Evolutionary conservation across 2,888 invertebrate genomes (phyloP), one percentile per base, ranked within the genome.

Genomic region (Lathronympha strigana): DNA sequence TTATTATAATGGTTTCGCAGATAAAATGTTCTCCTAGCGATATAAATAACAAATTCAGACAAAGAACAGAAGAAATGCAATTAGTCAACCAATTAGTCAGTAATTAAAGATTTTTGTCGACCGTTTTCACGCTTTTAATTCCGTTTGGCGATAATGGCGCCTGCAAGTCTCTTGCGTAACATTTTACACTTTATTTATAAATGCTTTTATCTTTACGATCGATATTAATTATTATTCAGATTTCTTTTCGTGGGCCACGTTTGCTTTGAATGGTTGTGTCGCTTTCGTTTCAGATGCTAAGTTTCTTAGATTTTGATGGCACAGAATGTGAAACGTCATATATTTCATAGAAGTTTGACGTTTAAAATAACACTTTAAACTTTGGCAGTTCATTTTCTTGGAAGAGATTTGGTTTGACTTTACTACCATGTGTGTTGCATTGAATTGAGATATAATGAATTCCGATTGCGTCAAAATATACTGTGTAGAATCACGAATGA

Each of bases 51-150:
- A 6, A 25, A n/a, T 23, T n/a, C 47, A 69, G 64, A 62, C 66
- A 68, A 64, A 50, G 36, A n/a, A 58, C 17, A 51, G 47, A 43
- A 50, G 45, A 68, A 67, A 73, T 69, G 71, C 72, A 75, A 77
- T 78, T 73, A 73, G 67, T 66, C 68, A 71, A 66, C 68, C 73
- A 72, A 73, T 74, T 77, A 72, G 63, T 49, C 71, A 9, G 47
- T 67, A 69, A 69, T 72, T 75, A 64, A 72, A 70, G 73, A 73
- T 71, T 67, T 71, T 69, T 68, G 54, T 28, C 62, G 33, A 63
- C 61, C 53, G 45, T 53, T 53, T 58, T 64, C 47, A 64, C 58
- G 58, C 64, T 53, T 64, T 64, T 64, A 40, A 58, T 63, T 45
- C 43, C 19, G 50, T 51, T 63, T 58, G 11, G 43, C 19, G n/a